Conservation (phyloP, 2,113 vertebrate species). For the Notothenia coriiceps region DNA sequence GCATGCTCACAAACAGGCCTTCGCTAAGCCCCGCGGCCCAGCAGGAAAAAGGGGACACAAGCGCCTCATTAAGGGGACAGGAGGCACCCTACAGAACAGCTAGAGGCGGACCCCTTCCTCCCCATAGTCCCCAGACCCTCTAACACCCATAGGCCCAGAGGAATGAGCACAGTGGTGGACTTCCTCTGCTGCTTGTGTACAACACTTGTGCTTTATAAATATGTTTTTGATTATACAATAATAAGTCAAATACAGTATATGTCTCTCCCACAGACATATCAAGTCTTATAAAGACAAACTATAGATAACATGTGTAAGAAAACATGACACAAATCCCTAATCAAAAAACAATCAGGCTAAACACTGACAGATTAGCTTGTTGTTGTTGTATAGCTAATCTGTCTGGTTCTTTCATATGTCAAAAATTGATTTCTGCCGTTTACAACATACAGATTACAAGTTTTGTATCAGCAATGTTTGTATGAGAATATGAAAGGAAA, state of each 20-base stretch:
- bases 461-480: constrained; percentile 74
- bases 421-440: constrained; percentile 13
- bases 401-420: constrained; percentile 9
- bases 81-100: constrained; percentile 86
- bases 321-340: neutral
- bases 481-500: constrained; percentile 52
- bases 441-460: constrained; percentile 10
- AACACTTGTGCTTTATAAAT: constrained; percentile 37
- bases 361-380: neutral
- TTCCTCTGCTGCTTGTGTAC: constrained; percentile 38
- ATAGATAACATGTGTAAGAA: neutral
- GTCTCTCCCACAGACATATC: constrained; percentile 24
- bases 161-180: constrained; percentile 9
- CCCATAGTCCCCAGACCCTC: constrained; percentile 3
- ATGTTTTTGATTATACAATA: constrained; percentile 36
- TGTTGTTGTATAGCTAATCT: constrained; percentile 14
- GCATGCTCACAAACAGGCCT: constrained; percentile 94
- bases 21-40: constrained; percentile 95
- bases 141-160: constrained; percentile 15
- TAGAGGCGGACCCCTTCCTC: constrained; percentile 34
- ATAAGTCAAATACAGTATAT: constrained; percentile 8
- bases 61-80: constrained; percentile 91
- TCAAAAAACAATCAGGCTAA: neutral
- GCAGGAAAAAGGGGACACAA: constrained; percentile 97
- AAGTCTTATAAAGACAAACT: neutral